These are phyloP conservation scores for Hypocryptadius cinnamomeus DNA, from an alignment of 2,113 vertebrate genomes.

Conservation along the genomic window DNA sequence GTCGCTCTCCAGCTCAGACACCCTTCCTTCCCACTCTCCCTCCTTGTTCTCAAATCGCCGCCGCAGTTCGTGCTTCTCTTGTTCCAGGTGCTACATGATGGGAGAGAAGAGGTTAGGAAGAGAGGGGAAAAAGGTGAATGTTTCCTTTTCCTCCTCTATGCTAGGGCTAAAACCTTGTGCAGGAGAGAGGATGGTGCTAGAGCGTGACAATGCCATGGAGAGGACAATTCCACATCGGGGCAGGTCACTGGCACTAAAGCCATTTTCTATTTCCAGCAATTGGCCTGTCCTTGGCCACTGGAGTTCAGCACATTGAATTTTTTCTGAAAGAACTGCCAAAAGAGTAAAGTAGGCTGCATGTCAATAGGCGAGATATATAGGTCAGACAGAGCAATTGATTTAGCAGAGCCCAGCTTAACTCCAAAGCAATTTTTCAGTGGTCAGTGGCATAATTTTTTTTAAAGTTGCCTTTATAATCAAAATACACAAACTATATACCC, in stretches of 20 bases:
- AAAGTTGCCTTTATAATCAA: background rate
- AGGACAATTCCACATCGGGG: background rate
- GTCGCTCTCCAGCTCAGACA: constrained; percentile 92
- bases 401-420: constrained; percentile 1
- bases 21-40: constrained; percentile 95
- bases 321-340: constrained; percentile 34
- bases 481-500: background rate
- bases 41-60: constrained; percentile 89
- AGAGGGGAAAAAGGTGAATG: background rate
- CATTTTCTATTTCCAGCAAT: background rate
- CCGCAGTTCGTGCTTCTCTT: constrained; percentile 92
- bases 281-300: constrained; percentile 1
- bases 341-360: constrained; percentile 6
- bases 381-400: constrained; percentile 28
- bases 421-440: background rate
- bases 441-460: background rate
- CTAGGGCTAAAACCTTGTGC: background rate
- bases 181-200: background rate
- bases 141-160: background rate
- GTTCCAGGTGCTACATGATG: constrained; percentile 83
- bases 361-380: constrained; percentile 10
- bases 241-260: background rate
- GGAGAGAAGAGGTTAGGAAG: background rate
- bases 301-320: constrained; percentile 19
- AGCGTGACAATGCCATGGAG: background rate